These are phyloP conservation scores for Pammene aurita DNA, from an alignment of 2,888 invertebrate species.

Conservation along the genomic window DNA sequence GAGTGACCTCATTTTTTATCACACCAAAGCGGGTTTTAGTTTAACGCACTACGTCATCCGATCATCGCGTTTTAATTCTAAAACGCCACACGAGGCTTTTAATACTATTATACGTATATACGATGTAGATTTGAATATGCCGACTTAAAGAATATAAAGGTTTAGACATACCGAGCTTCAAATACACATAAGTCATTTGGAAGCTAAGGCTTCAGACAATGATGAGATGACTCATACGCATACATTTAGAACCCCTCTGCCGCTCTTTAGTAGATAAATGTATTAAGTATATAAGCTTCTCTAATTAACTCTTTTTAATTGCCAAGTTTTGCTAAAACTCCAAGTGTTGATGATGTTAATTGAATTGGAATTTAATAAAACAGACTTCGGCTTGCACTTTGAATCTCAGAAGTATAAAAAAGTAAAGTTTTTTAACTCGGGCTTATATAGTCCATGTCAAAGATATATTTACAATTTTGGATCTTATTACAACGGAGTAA, in stretches of 20 bases:
- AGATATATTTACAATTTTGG: too few relatives aligned
- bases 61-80: not conserved
- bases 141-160: not conserved
- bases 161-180: not conserved
- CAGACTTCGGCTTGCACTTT: not conserved
- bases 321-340: not conserved
- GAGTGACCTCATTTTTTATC: conserved; percentile 26
- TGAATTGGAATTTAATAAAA: not conserved
- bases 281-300: not conserved
- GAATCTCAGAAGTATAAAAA: not conserved
- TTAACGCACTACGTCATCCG: conserved; percentile 13
- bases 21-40: conserved; percentile 12
- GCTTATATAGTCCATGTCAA: too few relatives aligned
- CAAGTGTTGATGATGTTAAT: not conserved
- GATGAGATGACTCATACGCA: conserved; percentile 25
- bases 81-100: not conserved
- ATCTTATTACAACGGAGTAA: too few relatives aligned
- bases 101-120: not conserved
- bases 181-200: conserved; percentile 1
- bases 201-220: not conserved
- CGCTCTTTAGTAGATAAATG: not conserved
- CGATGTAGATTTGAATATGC: not conserved
- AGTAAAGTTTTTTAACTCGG: not conserved
- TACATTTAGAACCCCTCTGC: not conserved
- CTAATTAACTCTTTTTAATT: not conserved